A percentile compares a stretch with the other conserved stretches of the same genome.
Conservation (phyloP, 2,888 invertebrate species). For the Desoria tigrina region DNA sequence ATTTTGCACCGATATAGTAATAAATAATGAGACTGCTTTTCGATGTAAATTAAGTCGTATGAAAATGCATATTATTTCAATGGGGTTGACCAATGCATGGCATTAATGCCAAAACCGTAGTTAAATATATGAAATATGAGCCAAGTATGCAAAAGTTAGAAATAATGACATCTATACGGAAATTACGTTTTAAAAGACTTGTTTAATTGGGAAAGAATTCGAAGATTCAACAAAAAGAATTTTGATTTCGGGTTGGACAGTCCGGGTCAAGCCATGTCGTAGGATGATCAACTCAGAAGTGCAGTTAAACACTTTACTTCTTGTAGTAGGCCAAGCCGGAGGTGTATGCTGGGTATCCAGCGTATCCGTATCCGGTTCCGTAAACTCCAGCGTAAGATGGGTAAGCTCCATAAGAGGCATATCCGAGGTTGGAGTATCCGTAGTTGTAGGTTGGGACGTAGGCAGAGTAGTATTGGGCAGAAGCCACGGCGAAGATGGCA, state of each 20-base stretch:
- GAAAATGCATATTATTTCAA: too few relatives aligned
- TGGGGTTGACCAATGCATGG: too few relatives aligned
- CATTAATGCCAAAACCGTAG: too few relatives aligned
- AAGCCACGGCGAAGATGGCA: slow-evolving; percentile 18
- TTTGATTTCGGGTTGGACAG: slow-evolving; percentile 1
- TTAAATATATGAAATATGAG: too few relatives aligned
- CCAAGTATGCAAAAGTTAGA: too few relatives aligned
- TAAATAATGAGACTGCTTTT: too few relatives aligned
- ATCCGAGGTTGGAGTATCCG: slow-evolving; percentile 11
- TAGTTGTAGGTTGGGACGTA: background rate
- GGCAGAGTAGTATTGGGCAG: slow-evolving; percentile 16
- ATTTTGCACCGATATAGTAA: too few relatives aligned
- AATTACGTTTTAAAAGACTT: too few relatives aligned
- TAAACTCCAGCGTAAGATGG: slow-evolving; percentile 5
- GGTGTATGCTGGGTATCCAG: slow-evolving; percentile 10
- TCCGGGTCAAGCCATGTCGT: slow-evolving; percentile 2
- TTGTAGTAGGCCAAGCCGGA: slow-evolving; percentile 9
- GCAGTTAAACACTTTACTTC: slow-evolving; percentile 9
- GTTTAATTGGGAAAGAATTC: slow-evolving; percentile 9
- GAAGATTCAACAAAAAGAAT: background rate
- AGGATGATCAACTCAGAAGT: slow-evolving; percentile 12
- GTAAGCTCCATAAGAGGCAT: slow-evolving; percentile 3
- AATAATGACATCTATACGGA: too few relatives aligned
- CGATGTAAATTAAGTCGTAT: too few relatives aligned
- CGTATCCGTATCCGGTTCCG: background rate